phyloP scores from a whole-genome alignment of 2,113 vertebrate species.

The Paradoxurus hermaphroditus region DNA sequence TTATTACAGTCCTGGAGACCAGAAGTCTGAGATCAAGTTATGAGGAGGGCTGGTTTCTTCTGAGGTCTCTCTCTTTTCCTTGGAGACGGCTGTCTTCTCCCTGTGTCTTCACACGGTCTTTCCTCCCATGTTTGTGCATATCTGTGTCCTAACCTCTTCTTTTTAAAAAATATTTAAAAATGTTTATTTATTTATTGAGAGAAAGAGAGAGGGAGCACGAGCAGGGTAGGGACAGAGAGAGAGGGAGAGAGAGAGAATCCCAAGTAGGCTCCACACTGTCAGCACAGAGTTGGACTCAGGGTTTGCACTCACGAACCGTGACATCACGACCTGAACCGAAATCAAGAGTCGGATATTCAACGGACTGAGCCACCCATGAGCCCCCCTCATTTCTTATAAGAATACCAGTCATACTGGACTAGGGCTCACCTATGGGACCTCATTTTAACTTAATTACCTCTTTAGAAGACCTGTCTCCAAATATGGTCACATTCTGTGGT shows the following conservation, averaged over 20 bases:
- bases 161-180: no score
- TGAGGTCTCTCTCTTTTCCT: not conserved
- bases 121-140: not conserved
- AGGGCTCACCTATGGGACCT: not conserved
- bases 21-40: not conserved
- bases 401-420: not conserved
- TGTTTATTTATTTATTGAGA: no score
- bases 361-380: no score
- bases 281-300: no score
- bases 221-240: no score
- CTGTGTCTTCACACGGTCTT: not conserved
- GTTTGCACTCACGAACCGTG: no score
- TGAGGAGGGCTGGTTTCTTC: not conserved
- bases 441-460: not conserved
- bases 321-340: no score
- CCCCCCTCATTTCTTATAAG: not conserved
- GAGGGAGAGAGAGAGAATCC: no score
- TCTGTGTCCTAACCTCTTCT: not conserved
- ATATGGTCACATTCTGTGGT: not conserved
- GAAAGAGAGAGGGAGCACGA: no score
- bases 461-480: not conserved
- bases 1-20: not conserved
- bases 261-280: no score
- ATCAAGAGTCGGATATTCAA: no score
- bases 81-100: not conserved